Base-by-base conservation (phyloP, 2,888 invertebrate species). In the Agrilus biguttatus region DNA sequence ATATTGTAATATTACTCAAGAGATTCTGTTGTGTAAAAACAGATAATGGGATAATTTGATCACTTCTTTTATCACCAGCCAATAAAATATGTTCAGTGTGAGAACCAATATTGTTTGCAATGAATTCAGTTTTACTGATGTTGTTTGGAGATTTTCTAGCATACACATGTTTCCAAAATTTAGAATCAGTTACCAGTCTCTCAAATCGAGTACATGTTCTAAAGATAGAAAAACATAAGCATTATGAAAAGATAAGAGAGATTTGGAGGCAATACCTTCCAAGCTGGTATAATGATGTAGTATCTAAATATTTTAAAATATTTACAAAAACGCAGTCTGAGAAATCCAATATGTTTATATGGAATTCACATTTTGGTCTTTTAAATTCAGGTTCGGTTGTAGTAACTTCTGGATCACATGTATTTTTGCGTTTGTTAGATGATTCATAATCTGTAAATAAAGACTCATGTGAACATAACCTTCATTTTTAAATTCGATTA, bases 161-260 rank as follows among this genome's bases (percentile, higher is more conserved):
- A 47, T 63, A 61, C 6, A 63, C 54, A 34, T 53, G 51, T 14
- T 49, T 47, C 64, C 64, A 64, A 23, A 63, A 51, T 14, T 49
- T 47, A 23, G 54, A 51, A 36, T 62, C 59, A 42, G 54, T 48
- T 5, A 60, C 53, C 14, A 61, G 50, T 14, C 55, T 51, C 39
- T 56, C 49, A 19, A 63, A 54, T 41, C 52, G 46, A 7, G 36
- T 40, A 32, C 54, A 61, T 28, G 59, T 61, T 42, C 59, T 60
- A 43, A 40, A 55, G 52, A 33, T 39, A 35, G 28, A 39, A 14
- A 32, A n/a, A 17, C 14, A 14, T 17, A 14, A 23, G 36, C 17
- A 17, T 14, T 33, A 12, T 33, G 19, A 39, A 8, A 8, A 21
- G n/a, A 28, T 3, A 38, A 37, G n/a, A 10, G 32, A 3, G n/a